A percentile compares a stretch with the other conserved stretches of the same genome.
Conservation (phyloP, 2,888 invertebrate species). For the Eristalis tenax region DNA sequence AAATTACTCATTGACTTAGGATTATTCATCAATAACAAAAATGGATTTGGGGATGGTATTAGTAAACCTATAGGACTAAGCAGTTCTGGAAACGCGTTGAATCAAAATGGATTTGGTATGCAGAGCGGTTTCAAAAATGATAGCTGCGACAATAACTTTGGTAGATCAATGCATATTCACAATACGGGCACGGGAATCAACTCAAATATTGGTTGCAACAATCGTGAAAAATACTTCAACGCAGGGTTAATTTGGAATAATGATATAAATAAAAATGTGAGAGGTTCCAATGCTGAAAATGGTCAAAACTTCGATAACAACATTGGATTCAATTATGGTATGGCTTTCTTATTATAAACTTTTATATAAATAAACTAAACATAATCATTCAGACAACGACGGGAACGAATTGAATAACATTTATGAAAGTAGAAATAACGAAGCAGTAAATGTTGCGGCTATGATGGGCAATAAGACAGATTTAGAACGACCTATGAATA, state of each 20-base stretch:
- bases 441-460: slow-evolving; percentile 32
- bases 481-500: slow-evolving; percentile 33
- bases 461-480: slow-evolving; percentile 36
- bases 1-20: slow-evolving; percentile 50
- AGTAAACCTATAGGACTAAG: slow-evolving; percentile 50
- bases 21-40: slow-evolving; percentile 64
- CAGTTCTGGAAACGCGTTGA: slow-evolving; percentile 77
- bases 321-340: slow-evolving; percentile 76
- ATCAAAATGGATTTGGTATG: slow-evolving; percentile 77
- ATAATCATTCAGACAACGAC: slow-evolving; percentile 59
- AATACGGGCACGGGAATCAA: slow-evolving; percentile 31
- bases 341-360: slow-evolving; percentile 71
- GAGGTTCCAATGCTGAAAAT: slow-evolving; percentile 38
- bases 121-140: slow-evolving; percentile 78
- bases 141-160: slow-evolving; percentile 74
- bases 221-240: slow-evolving; percentile 48
- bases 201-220: slow-evolving; percentile 21
- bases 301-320: slow-evolving; percentile 58
- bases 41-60: slow-evolving; percentile 73
- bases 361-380: slow-evolving; percentile 8
- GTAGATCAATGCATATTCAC: slow-evolving; percentile 37
- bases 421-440: slow-evolving; percentile 58
- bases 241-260: slow-evolving; percentile 55
- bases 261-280: slow-evolving; percentile 46
- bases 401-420: slow-evolving; percentile 67